Base-by-base conservation (phyloP, 2,113 vertebrate genomes). In the Eulemur macaco region DNA sequence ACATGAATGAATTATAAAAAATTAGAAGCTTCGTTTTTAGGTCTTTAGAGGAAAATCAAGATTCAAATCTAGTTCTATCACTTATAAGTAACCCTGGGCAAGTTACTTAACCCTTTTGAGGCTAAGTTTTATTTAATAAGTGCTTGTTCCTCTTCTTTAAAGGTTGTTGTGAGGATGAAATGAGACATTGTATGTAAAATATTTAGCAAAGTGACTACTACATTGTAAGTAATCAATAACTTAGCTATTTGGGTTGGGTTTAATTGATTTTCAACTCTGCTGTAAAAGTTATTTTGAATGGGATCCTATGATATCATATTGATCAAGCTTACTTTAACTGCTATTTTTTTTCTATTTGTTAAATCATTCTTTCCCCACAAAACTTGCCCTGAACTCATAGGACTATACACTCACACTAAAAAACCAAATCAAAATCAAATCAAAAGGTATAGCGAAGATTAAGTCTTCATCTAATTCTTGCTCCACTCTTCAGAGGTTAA, bases 31-130 rank as follows among this genome's bases (percentile, higher is more conserved):
- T 89, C 34, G 11, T 86, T 88, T 91, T 73, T 66, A 93, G 68
- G 54, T 80, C 31, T 93, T 94, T 29, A 78, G 39, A 89, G 58
- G 45, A 91, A 92, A 39, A 96, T 20, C 7, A 84, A 23, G 31
- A 73, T 86, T 90, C 71, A 71, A 96, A 95, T 95, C 23, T 77
- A 47, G 37, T 7, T 90, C 39, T 91, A 77, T 77, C 25, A 82
- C 66, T 52, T 64, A 42, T 73, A 82, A 82, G 29, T 71, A 81
- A 87, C 7, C 15, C 7, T 52, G 17, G 31, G 56, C 39, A 88
- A 95, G 42, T 78, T 78, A 90, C 37, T 82, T 71, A 82, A 77
- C 29, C 29, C n/a, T 81, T 87, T 58, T 47, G 37, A 92, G 18
- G 42, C 13, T 87, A 84, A 77, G 37, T 86, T 86, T 27, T 76